Evolutionary conservation across 2,113 vertebrate genomes (phyloP).

Genomic region (Brienomyrus longianalis): DNA sequence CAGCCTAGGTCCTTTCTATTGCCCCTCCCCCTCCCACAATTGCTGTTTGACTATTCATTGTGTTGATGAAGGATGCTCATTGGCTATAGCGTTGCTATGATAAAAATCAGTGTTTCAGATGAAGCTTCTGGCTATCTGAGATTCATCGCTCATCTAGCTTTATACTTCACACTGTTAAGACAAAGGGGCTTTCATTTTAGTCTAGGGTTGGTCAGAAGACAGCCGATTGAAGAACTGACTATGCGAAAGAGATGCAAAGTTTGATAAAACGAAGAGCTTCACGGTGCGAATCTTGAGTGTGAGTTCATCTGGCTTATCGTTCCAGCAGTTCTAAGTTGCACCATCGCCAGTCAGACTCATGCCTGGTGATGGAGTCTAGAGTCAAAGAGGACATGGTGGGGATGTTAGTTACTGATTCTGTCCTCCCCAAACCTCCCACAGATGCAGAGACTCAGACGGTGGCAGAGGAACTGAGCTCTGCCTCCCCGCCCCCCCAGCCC

Average conservation of each 20-base stretch:
- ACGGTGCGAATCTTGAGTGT: not conserved
- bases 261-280: not conserved
- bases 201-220: not conserved
- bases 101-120: slow-evolving; percentile 9
- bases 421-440: slow-evolving; percentile 17
- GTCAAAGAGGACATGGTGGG: not conserved
- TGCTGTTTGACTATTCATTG: not conserved
- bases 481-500: not conserved
- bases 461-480: not conserved
- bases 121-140: not conserved
- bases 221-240: not conserved
- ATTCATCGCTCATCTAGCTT: not conserved
- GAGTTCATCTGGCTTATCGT: not conserved
- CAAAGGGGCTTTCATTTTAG: not conserved
- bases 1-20: not conserved
- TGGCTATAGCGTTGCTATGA: not conserved
- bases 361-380: not conserved
- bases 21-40: not conserved
- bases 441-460: not conserved
- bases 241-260: not conserved
- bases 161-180: not conserved
- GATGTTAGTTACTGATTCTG: not conserved
- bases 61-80: not conserved
- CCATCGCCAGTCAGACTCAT: not conserved
- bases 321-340: not conserved